Base-by-base conservation (phyloP, 2,888 invertebrate genomes). In the Nephrotoma flavescens region DNA sequence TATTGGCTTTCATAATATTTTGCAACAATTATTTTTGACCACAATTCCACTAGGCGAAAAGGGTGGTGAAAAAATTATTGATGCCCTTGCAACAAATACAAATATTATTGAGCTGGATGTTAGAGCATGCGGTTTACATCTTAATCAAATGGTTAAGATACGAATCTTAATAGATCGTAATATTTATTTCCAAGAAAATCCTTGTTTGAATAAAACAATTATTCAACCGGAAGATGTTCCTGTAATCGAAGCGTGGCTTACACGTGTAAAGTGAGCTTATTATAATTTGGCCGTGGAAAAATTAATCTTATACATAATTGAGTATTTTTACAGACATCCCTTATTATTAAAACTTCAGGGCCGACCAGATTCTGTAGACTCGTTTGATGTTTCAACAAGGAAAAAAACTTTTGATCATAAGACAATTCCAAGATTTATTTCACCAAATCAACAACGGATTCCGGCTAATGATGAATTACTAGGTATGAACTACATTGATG, bases 121-220 rank as follows among this genome's bases (percentile, higher is more conserved):
- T 47, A 52, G 87, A n/a, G 86, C 41, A 11, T 88, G 88, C 42
- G 87, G 87, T 7, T 41, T 87, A 15, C 86, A 47, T 42, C 41
- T 44, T 3, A 85, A 87, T 15, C 87, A 87, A 42, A 86, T 87
- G 41, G 52, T 57, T 15, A 85, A 86, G 86, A 47, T 87, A 41
- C 44, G 47, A 83, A 0, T 87, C 0, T 42, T 87, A 19, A 11
- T 87, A 6, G 42, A 86, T 19, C 85, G 87, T 6, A 87, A 87
- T 41, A 71, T 52, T n/a, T 87, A 87, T 45, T 87, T 86, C 44
- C 42, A 12, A 2, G 85, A 87, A 44, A 87, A 87, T 87, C 87
- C 87, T 5, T 86, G 19, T 87, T 15, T 87, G 6, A 86, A 57
- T 52, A 86, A 87, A 9, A 7, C 86, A 9, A 31, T 86, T 12